These are phyloP conservation scores for Napeogenes inachia DNA, from an alignment of 2,888 invertebrate species.

Conservation along the genomic window DNA sequence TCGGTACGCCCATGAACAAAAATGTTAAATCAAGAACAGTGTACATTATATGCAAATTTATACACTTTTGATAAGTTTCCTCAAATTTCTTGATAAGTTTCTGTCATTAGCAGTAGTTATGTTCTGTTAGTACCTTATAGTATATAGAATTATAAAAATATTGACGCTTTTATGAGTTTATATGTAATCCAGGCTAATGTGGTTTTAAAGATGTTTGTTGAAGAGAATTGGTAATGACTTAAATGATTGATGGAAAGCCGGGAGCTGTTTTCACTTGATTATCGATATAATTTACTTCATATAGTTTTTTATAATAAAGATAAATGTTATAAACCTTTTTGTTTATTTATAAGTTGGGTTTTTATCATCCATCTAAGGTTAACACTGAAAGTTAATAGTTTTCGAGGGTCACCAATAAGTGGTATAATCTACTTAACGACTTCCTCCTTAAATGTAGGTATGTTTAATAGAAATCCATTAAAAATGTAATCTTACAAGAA, in stretches of 20 bases:
- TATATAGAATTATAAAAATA: no score
- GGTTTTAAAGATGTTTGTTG: constrained; percentile 14
- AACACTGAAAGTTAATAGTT: background rate
- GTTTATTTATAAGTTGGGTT: background rate
- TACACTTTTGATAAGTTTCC: no score
- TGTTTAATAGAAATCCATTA: constrained; percentile 27
- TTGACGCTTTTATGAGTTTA: no score
- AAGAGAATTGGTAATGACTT: constrained; percentile 23
- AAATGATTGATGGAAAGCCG: constrained; percentile 14
- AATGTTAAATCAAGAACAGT: no score
- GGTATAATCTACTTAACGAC: background rate
- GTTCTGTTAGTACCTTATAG: no score
- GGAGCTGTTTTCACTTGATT: constrained; percentile 5
- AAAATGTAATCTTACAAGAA: constrained; percentile 15
- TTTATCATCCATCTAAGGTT: background rate
- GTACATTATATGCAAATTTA: no score
- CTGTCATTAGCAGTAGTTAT: no score
- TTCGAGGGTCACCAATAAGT: constrained; percentile 2
- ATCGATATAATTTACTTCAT: background rate
- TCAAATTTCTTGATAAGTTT: no score
- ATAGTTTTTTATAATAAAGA: background rate
- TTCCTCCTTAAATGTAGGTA: background rate
- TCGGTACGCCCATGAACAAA: no score
- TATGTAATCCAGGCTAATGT: constrained; percentile 18
- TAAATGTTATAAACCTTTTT: no score